phyloP scores from a whole-genome alignment of 2,888 invertebrate genomes.

The Hybos culiciformis region DNA sequence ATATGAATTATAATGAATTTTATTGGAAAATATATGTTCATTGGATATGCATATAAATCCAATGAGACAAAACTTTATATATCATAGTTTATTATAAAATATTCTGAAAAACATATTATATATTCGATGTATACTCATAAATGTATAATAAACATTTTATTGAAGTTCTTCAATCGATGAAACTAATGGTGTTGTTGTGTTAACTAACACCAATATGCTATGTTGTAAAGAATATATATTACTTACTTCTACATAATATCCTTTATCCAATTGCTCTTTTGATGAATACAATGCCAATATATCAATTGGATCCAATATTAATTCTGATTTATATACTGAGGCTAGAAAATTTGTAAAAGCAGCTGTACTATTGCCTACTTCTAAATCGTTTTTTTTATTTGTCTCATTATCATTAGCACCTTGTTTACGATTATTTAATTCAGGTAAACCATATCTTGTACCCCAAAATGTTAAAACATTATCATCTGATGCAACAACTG shows the following conservation, averaged over 20 bases:
- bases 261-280: slow-evolving; percentile 38
- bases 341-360: slow-evolving; percentile 35
- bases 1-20: too few species aligned
- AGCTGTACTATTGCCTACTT: slow-evolving; percentile 31
- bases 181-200: slow-evolving; percentile 45
- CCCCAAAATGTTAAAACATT: slow-evolving; percentile 61
- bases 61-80: not conserved
- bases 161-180: slow-evolving; percentile 25
- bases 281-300: slow-evolving; percentile 43
- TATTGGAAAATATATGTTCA: too few species aligned
- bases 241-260: slow-evolving; percentile 41
- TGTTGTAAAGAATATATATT: slow-evolving; percentile 43
- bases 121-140: too few species aligned
- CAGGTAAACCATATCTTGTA: slow-evolving; percentile 36
- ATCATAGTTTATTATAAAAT: not conserved
- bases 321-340: slow-evolving; percentile 35
- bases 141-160: too few species aligned
- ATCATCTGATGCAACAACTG: slow-evolving; percentile 48
- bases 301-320: slow-evolving; percentile 38
- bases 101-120: too few species aligned
- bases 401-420: slow-evolving; percentile 1
- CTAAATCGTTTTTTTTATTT: slow-evolving; percentile 21
- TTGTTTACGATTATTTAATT: slow-evolving; percentile 12
- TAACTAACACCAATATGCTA: slow-evolving; percentile 44
- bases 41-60: too few species aligned